Conservation (phyloP, 2,113 vertebrate genomes). For the Coregonus clupeaformis region DNA sequence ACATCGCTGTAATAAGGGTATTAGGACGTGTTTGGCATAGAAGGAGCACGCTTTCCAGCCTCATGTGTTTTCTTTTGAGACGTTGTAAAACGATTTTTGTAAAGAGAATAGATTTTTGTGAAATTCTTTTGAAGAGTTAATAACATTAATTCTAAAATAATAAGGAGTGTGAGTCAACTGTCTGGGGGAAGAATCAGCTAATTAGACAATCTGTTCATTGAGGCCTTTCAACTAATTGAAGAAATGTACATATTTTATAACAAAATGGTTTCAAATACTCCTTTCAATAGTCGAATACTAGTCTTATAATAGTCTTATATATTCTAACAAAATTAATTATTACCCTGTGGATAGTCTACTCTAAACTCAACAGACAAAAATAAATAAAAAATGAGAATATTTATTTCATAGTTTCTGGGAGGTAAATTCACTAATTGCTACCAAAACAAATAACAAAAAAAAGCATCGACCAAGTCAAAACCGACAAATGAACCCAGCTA, state of each 20-base stretch:
- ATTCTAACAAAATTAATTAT: no score
- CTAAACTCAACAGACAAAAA: no score
- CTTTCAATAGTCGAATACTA: not conserved
- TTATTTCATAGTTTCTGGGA: not conserved
- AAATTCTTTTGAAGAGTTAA: slow-evolving; percentile 3
- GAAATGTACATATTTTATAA: slow-evolving; percentile 28
- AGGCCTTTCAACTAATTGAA: not conserved
- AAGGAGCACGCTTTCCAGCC: not conserved
- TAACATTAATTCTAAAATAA: slow-evolving; percentile 38
- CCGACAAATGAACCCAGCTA: no score
- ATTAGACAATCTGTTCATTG: slow-evolving; percentile 6
- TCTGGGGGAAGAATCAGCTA: not conserved
- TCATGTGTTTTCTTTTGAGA: slow-evolving; percentile 14
- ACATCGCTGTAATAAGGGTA: slow-evolving; percentile 36
- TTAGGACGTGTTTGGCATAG: slow-evolving; percentile 30
- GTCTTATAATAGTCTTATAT: not conserved
- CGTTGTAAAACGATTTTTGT: slow-evolving; percentile 14
- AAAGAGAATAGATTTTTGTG: not conserved
- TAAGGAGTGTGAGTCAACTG: slow-evolving; percentile 7
- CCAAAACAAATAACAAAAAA: not conserved
- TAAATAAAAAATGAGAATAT: not conserved
- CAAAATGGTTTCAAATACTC: slow-evolving; percentile 15
- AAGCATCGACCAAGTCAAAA: no score
- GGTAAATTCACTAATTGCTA: not conserved
- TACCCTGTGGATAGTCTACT: not conserved